A percentile compares a stretch with the other conserved stretches of the same genome.
phyloP scores from a whole-genome alignment of 2,113 vertebrate species.

The Nyctibius bracteatus region DNA sequence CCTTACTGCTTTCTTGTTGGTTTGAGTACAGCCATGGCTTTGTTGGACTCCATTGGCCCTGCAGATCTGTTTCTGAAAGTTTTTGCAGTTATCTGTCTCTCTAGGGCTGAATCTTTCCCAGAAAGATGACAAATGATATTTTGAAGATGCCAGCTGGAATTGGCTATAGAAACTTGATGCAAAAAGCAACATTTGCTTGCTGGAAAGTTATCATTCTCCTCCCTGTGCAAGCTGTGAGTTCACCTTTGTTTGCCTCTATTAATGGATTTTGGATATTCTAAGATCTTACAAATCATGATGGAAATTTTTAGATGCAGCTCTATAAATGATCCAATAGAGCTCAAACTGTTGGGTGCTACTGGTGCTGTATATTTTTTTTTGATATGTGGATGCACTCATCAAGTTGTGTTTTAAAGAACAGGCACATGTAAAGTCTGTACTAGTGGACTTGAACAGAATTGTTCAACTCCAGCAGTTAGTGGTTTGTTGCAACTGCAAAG shows the following conservation, averaged over 20 bases:
- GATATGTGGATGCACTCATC: not conserved
- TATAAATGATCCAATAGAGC: not conserved
- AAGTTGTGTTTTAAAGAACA: not conserved
- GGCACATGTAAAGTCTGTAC: not conserved
- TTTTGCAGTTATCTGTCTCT: not conserved
- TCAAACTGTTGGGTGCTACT: not conserved
- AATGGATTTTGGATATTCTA: not conserved
- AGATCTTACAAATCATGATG: not conserved
- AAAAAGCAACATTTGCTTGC: not conserved
- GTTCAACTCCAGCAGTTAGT: not conserved
- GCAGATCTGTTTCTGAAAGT: not conserved
- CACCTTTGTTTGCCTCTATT: not conserved
- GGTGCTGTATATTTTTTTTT: not conserved
- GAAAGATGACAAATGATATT: not conserved
- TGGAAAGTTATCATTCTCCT: not conserved
- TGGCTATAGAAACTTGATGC: not conserved
- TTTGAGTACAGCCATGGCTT: not conserved
- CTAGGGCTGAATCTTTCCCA: not conserved
- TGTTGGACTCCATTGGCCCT: not conserved
- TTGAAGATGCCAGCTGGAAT: not conserved
- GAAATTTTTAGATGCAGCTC: not conserved
- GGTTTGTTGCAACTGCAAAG: not conserved
- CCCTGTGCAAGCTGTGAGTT: not conserved
- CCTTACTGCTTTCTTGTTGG: not conserved
- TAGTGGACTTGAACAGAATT: not conserved